Percentiles rank a stretch among this genome's conserved stretches.
phyloP scores from a whole-genome alignment of 2,797 vertebrate genomes.

The Sebastes itinus region DNA sequence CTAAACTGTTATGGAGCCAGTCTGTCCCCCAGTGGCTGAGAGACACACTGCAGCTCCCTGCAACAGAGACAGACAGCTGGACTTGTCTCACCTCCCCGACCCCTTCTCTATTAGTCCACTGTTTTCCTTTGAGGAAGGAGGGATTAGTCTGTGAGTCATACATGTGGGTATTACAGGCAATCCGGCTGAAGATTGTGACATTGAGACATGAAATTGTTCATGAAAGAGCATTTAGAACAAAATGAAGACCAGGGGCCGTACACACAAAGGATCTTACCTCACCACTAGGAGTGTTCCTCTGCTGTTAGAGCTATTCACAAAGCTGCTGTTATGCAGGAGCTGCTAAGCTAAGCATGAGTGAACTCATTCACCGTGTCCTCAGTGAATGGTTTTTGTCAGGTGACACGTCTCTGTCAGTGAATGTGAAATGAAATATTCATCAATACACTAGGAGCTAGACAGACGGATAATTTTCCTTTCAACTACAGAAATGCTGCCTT shows the following conservation, averaged over 20 bases:
- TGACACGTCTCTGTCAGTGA: background rate
- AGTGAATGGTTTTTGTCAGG: background rate
- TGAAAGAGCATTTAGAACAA: background rate
- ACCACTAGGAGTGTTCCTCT: background rate
- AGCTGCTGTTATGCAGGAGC: background rate
- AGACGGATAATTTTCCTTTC: too few species aligned
- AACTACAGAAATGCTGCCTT: too few species aligned
- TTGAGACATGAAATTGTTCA: background rate
- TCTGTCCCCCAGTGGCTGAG: conserved; percentile 1
- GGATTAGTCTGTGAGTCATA: background rate
- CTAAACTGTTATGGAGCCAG: background rate
- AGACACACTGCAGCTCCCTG: background rate
- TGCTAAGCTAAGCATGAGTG: background rate
- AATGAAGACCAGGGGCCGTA: background rate
- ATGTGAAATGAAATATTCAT: background rate
- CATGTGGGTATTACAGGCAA: background rate
- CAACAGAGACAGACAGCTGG: background rate
- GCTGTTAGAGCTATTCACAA: background rate
- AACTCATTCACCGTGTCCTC: background rate
- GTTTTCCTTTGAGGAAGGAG: background rate
- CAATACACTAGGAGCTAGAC: background rate
- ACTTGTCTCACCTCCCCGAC: background rate
- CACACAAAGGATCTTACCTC: background rate
- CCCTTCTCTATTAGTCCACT: background rate
- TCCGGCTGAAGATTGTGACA: background rate